Evolutionary conservation across 2,113 vertebrate genomes (phyloP).

Genomic region (Hippopotamus amphibius): DNA sequence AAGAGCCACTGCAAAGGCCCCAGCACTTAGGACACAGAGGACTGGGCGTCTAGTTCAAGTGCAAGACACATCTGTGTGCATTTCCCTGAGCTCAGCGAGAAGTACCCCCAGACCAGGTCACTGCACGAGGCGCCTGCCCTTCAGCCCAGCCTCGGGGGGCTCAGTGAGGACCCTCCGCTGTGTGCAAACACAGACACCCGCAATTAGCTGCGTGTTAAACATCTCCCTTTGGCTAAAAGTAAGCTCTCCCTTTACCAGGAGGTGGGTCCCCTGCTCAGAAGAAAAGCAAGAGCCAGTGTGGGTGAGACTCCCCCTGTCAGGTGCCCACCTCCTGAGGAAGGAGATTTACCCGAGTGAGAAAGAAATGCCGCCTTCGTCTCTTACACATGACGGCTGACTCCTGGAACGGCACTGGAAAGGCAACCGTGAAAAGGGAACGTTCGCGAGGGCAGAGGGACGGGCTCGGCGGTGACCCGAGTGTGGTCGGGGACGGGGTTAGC

Average conservation of each 20-base stretch:
- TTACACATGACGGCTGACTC: rapidly evolving
- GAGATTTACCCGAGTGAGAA: background rate
- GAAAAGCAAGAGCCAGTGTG: background rate
- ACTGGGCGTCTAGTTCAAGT: background rate
- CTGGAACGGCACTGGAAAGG: background rate
- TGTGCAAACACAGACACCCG: rapidly evolving
- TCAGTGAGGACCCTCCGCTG: rapidly evolving
- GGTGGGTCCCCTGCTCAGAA: background rate
- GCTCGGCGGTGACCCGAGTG: too few relatives aligned
- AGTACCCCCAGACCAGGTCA: too few relatives aligned
- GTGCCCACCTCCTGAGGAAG: background rate
- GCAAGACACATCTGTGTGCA: too few relatives aligned
- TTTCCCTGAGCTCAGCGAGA: too few relatives aligned
- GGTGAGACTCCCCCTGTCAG: rapidly evolving
- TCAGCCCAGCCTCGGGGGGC: rapidly evolving
- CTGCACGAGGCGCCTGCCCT: background rate
- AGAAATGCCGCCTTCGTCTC: rapidly evolving
- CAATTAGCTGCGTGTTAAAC: background rate
- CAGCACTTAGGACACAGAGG: background rate
- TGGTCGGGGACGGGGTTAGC: too few relatives aligned
- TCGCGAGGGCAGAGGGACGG: too few relatives aligned
- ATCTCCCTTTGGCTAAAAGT: background rate
- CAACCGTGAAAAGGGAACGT: too few relatives aligned
- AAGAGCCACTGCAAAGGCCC: too few relatives aligned
- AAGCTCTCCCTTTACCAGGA: too few relatives aligned